Evolutionary conservation across 2,888 invertebrate species (phyloP).

Genomic region (Crepidodera aurea): DNA sequence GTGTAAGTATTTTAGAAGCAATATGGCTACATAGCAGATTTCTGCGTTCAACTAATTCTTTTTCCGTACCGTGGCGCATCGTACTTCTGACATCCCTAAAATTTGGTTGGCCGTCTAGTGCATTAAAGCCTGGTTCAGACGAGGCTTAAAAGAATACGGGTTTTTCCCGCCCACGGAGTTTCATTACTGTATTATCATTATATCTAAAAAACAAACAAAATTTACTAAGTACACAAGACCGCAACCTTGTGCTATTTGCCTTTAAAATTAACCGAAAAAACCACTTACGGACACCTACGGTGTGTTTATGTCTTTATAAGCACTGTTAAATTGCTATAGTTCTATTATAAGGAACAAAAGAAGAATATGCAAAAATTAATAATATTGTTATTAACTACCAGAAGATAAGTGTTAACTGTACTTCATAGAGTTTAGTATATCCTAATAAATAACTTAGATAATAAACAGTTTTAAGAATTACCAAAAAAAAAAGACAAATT

Average conservation of each 20-base stretch:
- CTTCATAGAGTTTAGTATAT: slow-evolving; percentile 66
- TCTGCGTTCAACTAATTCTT: no score
- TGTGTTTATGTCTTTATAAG: slow-evolving; percentile 51
- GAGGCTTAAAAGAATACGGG: no score
- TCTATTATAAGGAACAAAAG: slow-evolving; percentile 53
- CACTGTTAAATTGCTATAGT: slow-evolving; percentile 57
- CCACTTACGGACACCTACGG: slow-evolving; percentile 30
- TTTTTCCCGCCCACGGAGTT: no score
- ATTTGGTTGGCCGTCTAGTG: no score
- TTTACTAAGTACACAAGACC: background rate
- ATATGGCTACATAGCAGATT: no score
- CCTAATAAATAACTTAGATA: slow-evolving; percentile 36
- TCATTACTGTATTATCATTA: no score
- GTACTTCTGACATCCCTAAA: no score
- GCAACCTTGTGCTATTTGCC: slow-evolving; percentile 21
- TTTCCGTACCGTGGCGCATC: no score
- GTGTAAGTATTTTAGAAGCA: no score
- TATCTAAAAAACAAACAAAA: background rate
- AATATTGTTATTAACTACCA: slow-evolving; percentile 61
- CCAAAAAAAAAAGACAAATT: slow-evolving; percentile 30
- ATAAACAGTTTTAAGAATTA: slow-evolving; percentile 42
- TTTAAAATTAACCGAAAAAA: slow-evolving; percentile 5
- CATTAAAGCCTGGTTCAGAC: no score
- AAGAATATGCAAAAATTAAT: slow-evolving; percentile 51
- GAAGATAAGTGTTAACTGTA: slow-evolving; percentile 63